phyloP scores from a whole-genome alignment of 2,888 invertebrate genomes.

The Acanthosepion lycidas region DNA sequence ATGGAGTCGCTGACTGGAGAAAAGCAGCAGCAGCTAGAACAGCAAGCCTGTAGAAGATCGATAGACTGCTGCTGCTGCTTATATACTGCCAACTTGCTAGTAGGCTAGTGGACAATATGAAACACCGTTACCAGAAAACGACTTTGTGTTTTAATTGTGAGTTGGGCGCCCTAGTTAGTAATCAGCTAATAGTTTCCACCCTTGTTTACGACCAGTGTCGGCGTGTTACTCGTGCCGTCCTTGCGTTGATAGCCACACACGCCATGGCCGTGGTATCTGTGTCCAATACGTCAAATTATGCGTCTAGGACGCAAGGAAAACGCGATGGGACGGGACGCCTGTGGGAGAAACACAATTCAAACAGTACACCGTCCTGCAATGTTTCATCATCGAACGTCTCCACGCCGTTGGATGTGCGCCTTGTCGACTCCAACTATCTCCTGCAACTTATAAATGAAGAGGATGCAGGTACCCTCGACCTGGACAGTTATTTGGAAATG shows the following conservation, averaged over 20 bases:
- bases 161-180: conserved; percentile 45
- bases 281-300: conserved; percentile 44
- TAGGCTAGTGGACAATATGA: conserved; percentile 47
- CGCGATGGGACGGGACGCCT: conserved; percentile 44
- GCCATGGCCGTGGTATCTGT: conserved; percentile 47
- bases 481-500: conserved; percentile 60
- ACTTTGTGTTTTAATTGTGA: conserved; percentile 46
- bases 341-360: conserved; percentile 44
- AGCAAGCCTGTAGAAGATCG: conserved; percentile 38
- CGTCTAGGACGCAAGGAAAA: conserved; percentile 46
- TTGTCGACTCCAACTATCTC: conserved; percentile 60
- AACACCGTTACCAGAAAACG: conserved; percentile 46
- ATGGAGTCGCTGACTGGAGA: neutral
- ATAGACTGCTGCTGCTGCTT: conserved; percentile 38
- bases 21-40: conserved; percentile 37
- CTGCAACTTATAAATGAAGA: conserved; percentile 53
- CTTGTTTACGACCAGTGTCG: conserved; percentile 45
- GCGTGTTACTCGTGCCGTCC: conserved; percentile 34
- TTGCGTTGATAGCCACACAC: conserved; percentile 37
- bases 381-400: conserved; percentile 60
- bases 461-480: conserved; percentile 54
- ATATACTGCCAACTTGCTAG: conserved; percentile 40
- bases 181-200: conserved; percentile 41
- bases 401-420: conserved; percentile 63
- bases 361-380: conserved; percentile 46